A percentile compares a stretch with the other conserved stretches of the same genome.
Conservation (phyloP, 2,113 vertebrate species). For the Chroicocephalus ridibundus region DNA sequence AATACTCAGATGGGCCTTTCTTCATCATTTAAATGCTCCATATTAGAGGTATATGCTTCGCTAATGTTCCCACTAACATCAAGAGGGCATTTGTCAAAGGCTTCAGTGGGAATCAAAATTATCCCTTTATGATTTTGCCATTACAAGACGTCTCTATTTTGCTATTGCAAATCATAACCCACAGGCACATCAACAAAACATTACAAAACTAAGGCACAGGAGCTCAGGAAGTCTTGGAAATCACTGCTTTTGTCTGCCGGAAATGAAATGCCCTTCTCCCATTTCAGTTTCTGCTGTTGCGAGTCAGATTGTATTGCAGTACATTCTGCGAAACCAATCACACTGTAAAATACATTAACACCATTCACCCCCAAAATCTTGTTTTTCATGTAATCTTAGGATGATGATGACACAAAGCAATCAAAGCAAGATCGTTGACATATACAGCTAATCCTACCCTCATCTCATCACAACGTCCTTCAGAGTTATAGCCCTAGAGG, state of each 20-base stretch:
- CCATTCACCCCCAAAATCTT: not conserved
- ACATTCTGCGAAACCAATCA: constrained; percentile 69
- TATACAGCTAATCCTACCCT: not conserved
- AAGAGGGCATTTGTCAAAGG: constrained; percentile 1
- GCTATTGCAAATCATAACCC: constrained; percentile 16
- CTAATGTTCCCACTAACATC: not conserved
- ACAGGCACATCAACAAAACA: constrained; percentile 17
- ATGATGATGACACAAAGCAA: constrained; percentile 44
- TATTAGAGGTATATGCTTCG: not conserved
- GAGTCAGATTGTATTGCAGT: not conserved
- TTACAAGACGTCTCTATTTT: not conserved
- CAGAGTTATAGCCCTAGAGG: not conserved
- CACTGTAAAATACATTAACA: constrained; percentile 71
- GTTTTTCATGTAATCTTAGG: not conserved
- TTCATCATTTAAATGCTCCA: constrained; percentile 25
- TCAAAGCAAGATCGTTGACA: not conserved
- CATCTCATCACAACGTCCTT: not conserved
- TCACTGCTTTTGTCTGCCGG: not conserved
- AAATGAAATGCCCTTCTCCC: constrained; percentile 41
- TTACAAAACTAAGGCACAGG: not conserved
- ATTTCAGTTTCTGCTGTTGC: constrained; percentile 12
- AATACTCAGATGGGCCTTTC: constrained; percentile 6
- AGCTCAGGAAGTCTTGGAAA: constrained; percentile 26
- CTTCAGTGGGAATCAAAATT: not conserved
- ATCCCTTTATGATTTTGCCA: not conserved